Evolutionary conservation across 2,888 invertebrate genomes (phyloP).

Genomic region (Heliconius hortense): DNA sequence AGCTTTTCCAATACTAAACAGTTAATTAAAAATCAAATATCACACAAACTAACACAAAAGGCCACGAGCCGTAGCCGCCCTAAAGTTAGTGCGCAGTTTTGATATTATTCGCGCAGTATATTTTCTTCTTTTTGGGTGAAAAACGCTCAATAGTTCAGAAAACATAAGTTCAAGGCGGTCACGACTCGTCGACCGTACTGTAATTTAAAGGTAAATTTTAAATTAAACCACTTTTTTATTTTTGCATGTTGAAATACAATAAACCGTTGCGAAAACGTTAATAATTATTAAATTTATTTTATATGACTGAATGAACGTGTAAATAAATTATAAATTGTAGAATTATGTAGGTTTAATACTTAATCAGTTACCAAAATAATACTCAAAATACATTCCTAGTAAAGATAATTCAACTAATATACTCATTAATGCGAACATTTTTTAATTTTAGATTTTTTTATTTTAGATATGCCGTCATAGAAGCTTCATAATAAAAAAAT

Average conservation of each 20-base stretch:
- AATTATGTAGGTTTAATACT: constrained; percentile 55
- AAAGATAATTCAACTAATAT: constrained; percentile 21
- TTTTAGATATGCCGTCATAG: not conserved
- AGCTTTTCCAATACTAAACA: no score
- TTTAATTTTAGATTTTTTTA: constrained; percentile 1
- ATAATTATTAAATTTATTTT: constrained; percentile 41
- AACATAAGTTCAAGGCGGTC: no score
- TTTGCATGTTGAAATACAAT: not conserved
- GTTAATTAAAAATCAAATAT: no score
- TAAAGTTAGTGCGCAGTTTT: no score
- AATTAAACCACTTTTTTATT: not conserved
- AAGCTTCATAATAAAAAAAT: not conserved
- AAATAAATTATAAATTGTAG: constrained; percentile 62
- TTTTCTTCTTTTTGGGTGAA: no score
- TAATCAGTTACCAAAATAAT: constrained; percentile 54
- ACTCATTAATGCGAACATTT: not conserved
- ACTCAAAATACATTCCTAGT: constrained; percentile 44
- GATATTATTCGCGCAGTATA: no score
- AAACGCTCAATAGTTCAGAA: no score
- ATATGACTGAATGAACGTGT: constrained; percentile 67
- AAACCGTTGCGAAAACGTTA: not conserved
- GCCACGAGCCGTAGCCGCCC: no score
- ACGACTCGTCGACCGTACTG: not conserved
- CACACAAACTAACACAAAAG: no score
- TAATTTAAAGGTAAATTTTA: not conserved